A percentile compares a stretch with the other conserved stretches of the same genome.
These are phyloP conservation scores for Fissipunctia ypsillon DNA, from an alignment of 2,888 invertebrate genomes.

Conservation along the genomic window DNA sequence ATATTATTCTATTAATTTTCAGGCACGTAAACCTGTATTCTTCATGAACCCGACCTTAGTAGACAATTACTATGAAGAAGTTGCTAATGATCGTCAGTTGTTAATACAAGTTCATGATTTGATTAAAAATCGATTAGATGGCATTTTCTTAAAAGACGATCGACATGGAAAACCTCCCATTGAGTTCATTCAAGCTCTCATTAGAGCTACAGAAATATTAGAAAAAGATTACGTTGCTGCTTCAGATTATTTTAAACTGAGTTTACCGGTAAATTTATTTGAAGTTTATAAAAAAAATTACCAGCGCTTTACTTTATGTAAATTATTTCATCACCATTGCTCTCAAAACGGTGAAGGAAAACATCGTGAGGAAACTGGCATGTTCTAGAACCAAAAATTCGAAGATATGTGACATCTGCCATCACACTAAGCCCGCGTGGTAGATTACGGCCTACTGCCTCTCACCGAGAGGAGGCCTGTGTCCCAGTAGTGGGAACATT, in stretches of 20 bases:
- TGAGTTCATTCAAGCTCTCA: constrained; percentile 60
- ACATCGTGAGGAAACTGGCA: too few species aligned
- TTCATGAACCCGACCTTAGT: constrained; percentile 57
- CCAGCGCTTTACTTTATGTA: too few species aligned
- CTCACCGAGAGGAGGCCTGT: not conserved
- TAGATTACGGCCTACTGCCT: too few species aligned
- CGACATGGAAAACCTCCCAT: constrained; percentile 39
- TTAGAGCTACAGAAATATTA: constrained; percentile 62
- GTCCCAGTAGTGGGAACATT: not conserved
- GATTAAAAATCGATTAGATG: constrained; percentile 61
- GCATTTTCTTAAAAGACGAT: constrained; percentile 58
- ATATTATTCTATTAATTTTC: constrained; percentile 35
- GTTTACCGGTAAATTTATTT: constrained; percentile 56
- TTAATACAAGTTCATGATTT: constrained; percentile 58
- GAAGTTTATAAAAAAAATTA: not conserved
- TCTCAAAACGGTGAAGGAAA: too few species aligned
- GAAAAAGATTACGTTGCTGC: constrained; percentile 50
- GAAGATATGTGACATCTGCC: too few species aligned
- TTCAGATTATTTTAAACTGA: constrained; percentile 61
- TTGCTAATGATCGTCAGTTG: constrained; percentile 56
- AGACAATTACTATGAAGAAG: constrained; percentile 55
- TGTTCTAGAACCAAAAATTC: too few species aligned
- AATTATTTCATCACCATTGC: too few species aligned
- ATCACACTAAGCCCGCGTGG: too few species aligned
- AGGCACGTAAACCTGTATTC: constrained; percentile 68